Evolutionary conservation across 2,113 vertebrate species (phyloP).

Genomic region (Spea bombifrons): DNA sequence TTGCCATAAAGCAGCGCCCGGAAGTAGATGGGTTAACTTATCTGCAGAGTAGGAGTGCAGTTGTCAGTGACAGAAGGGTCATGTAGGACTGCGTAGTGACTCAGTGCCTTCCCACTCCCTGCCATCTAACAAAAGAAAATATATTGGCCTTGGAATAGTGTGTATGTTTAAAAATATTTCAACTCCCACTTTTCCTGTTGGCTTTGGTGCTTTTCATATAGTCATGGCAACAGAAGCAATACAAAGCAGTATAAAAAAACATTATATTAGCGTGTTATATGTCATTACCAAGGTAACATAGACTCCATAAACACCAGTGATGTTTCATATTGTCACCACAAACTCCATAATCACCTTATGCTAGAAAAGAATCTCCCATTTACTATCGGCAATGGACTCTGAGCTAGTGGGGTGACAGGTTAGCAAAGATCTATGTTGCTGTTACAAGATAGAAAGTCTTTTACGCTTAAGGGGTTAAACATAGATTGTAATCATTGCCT

Average conservation of each 20-base stretch:
- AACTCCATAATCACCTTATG: no score
- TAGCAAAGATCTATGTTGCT: no score
- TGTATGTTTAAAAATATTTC: conserved; percentile 6
- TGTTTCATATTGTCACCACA: no score
- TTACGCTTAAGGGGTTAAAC: no score
- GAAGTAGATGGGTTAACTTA: not conserved
- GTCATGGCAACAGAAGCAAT: conserved; percentile 22
- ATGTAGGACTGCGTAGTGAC: not conserved
- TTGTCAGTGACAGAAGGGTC: not conserved
- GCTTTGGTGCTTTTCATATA: conserved; percentile 3
- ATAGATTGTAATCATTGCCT: no score
- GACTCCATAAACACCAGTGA: no score
- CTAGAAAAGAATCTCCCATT: no score
- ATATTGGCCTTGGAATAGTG: not conserved
- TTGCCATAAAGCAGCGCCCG: not conserved
- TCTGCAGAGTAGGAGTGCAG: not conserved
- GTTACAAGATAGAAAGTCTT: no score
- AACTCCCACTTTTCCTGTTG: conserved; percentile 8
- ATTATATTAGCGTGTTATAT: not conserved
- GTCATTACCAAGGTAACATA: no score
- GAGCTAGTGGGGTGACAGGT: no score
- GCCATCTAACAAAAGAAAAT: conserved; percentile 7
- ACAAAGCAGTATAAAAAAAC: not conserved
- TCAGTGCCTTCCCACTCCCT: not conserved
- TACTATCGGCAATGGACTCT: no score